These are phyloP conservation scores for Lophura nycthemera DNA, from an alignment of 2,113 vertebrate species.

Conservation along the genomic window DNA sequence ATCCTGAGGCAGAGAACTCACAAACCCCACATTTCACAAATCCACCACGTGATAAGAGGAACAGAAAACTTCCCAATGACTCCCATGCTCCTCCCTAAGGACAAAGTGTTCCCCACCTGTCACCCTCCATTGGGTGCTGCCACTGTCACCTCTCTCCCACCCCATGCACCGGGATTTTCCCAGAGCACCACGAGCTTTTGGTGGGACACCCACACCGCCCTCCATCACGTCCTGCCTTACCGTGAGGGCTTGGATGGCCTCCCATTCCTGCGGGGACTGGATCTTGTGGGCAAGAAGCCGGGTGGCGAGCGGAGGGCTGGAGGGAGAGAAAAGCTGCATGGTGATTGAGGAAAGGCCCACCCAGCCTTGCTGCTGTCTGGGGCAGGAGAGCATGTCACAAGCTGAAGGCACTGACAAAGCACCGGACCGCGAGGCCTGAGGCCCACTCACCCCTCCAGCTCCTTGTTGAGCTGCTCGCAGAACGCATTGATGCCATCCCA, in stretches of 20 bases:
- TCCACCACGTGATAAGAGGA: not conserved
- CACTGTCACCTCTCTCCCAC: not conserved
- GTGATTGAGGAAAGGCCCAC: not conserved
- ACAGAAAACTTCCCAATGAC: not conserved
- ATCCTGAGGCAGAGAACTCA: not conserved
- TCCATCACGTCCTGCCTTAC: conserved; percentile 74
- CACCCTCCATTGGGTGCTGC: not conserved
- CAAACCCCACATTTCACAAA: not conserved
- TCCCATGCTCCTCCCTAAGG: not conserved
- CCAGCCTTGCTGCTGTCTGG: not conserved
- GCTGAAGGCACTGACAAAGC: not conserved
- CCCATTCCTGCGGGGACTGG: conserved; percentile 98
- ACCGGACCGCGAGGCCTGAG: not conserved
- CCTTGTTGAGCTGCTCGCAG: conserved; percentile 92
- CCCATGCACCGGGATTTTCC: not conserved
- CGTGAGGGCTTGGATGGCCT: conserved; percentile 93
- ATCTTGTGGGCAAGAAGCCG: conserved; percentile 97
- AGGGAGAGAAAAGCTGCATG: not conserved
- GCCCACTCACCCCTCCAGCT: conserved; percentile 90
- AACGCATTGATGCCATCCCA: conserved; percentile 91
- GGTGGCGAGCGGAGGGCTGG: conserved; percentile 92
- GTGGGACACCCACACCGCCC: not conserved
- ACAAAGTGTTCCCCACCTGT: not conserved
- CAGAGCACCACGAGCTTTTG: not conserved
- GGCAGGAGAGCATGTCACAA: not conserved